These are phyloP conservation scores for Hydrotaea diabolus DNA, from an alignment of 2,888 invertebrate genomes.

Conservation along the genomic window DNA sequence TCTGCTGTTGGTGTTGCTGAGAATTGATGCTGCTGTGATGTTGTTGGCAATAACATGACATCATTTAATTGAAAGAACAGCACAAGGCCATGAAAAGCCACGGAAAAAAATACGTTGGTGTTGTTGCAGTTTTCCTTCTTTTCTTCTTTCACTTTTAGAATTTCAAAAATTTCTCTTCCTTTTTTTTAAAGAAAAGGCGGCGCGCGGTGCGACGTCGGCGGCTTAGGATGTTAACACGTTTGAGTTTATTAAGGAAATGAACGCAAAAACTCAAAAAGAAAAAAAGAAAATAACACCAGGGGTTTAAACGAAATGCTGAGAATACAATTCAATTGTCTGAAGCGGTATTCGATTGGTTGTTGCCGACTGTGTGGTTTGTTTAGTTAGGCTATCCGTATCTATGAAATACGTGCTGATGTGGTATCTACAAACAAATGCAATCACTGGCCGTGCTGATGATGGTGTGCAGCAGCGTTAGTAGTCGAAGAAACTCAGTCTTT, in stretches of 20 bases:
- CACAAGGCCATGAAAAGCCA: constrained; percentile 1
- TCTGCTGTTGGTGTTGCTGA: constrained; percentile 34
- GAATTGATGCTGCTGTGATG: constrained; percentile 32
- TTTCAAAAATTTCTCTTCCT: not conserved
- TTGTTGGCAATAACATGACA: constrained; percentile 14
- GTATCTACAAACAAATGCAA: constrained; percentile 39
- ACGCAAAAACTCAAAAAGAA: too few relatives aligned
- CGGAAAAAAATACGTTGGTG: too few relatives aligned
- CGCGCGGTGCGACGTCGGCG: too few relatives aligned
- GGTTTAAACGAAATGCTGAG: constrained; percentile 20
- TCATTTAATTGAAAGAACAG: constrained; percentile 17
- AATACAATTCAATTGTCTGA: constrained; percentile 42
- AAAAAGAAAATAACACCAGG: constrained; percentile 40
- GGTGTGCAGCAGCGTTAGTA: constrained; percentile 38
- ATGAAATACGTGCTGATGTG: constrained; percentile 5
- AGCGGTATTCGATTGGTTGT: not conserved
- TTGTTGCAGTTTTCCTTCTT: constrained; percentile 5
- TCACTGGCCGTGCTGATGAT: constrained; percentile 23
- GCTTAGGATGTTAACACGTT: constrained; percentile 55
- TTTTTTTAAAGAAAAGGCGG: not conserved
- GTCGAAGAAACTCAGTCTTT: not conserved
- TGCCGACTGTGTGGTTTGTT: not conserved
- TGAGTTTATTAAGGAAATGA: constrained; percentile 62
- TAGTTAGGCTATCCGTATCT: not conserved
- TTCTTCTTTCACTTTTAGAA: not conserved